Base-by-base conservation (phyloP, 2,888 invertebrate genomes). In the Ophion costatus region DNA sequence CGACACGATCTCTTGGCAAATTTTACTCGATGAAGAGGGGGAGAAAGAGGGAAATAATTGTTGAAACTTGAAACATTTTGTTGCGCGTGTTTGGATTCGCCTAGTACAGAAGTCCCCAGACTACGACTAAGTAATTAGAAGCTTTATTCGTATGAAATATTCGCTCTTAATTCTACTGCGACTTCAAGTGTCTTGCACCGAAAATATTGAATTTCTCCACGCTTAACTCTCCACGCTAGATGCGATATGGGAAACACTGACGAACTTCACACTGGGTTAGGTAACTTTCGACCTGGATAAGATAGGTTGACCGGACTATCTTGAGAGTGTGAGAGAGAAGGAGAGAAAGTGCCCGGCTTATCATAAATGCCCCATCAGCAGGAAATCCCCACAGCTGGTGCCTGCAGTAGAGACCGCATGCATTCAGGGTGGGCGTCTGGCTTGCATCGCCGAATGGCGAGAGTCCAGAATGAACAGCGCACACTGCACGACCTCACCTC, bases 361-460 rank as follows among this genome's bases (percentile, higher is more conserved):
- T 84, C 86, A 84, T 86, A 86, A 87, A 87, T 83, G 85, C 85
- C 73, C 86, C 85, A 82, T 87, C 87, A 86, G 86, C 86, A 79
- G 77, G 85, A 82, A 82, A 85, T 20, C 73, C 73, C 67, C 14
- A 67, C 81, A 78, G 85, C 80, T 64, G 78, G 73, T 73, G 80
- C 51, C 42, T 59, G 11, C 64, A 71, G 67, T 64, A 29, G 64
- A 77, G 63, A 81, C 33, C 45, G 67, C 77, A 59, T 61, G 70
- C 51, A 20, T 51, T 22, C 73, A 22, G 67, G 63, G 29, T 67
- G 66, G 81, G 82, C 82, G 82, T 82, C 85, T 85, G 85, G 85
- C 69, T 82, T 85, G 73, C 69, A 76, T 82, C 80, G 82, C 63
- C 85, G 73, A 85, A 77, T 29, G 57, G 66, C 75, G n/a, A 57